Evolutionary conservation across 1,140 invertebrate species (phyloP), one percentile per base, ranked within the genome.

Genomic region (Zaprionus nigranus): DNA sequence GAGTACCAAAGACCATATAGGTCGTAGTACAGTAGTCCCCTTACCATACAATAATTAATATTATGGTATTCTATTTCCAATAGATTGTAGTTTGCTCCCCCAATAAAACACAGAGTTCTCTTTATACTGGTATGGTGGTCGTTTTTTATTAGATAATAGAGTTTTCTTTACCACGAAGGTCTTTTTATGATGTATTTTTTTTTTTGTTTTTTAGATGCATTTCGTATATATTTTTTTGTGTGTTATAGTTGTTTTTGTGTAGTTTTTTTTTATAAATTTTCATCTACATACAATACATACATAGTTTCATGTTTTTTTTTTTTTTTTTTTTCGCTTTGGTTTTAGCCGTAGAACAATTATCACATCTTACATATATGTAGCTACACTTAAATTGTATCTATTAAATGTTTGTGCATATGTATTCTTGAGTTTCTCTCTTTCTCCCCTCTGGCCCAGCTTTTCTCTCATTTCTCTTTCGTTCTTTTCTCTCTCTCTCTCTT

Each of bases 331-430:
- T 20, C 22, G 34, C 53, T 54, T 66, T 59, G n/a, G 28, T 65
- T 81, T 84, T 84, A 90, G 84, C 85, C 72, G 75, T 90, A 88
- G 84, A 88, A 88, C 84, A 88, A 90, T 88, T 88, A 88, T 88
- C 85, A 88, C 85, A 88, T 88, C 85, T 88, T 90, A 88, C 78
- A 88, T 67, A 73, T 64, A 78, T 74, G 72, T 78, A 78, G 85
- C 84, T 88, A 90, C 81, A 76, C 85, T 82, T 87, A 84, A 81
- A 83, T 46, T 63, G 78, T 88, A 88, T 88, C 85, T 85, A 84
- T 90, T 88, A 76, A 51, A 90, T 88, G 81, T 82, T 84, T 81
- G 71, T 88, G 73, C 85, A 88, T 88, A 87, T 88, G 81, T 81
- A 81, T 88, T 70, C 54, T 46, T 22, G 59, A 77, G 26, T 73